phyloP scores from a whole-genome alignment of 1,140 invertebrate species.

The Cydia pomonella region DNA sequence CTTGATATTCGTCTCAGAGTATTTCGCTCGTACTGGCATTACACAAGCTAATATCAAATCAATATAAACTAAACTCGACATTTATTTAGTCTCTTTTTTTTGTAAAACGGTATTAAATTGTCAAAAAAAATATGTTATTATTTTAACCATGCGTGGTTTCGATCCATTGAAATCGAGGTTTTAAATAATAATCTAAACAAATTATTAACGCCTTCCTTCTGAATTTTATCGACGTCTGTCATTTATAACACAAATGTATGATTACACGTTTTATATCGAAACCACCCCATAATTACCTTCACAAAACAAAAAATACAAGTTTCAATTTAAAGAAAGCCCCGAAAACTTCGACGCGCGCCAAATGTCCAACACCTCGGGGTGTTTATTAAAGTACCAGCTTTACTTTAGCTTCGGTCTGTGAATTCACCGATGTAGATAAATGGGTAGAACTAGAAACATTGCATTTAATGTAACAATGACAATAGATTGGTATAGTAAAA shows the following conservation, averaged over 20 bases:
- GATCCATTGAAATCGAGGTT: neutral
- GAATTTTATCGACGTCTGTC: constrained; percentile 8
- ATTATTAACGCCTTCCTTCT: neutral
- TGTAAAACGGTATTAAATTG: too few relatives aligned
- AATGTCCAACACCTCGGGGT: constrained; percentile 58
- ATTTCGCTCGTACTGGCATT: too few relatives aligned
- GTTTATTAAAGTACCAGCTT: constrained; percentile 42
- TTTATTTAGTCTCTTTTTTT: too few relatives aligned
- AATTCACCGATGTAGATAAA: neutral
- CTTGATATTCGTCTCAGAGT: too few relatives aligned
- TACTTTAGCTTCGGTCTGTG: neutral
- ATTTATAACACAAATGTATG: constrained; percentile 26
- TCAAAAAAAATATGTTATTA: too few relatives aligned
- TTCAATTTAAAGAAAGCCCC: constrained; percentile 24
- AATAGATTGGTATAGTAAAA: neutral
- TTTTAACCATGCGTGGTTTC: neutral
- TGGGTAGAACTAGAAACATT: neutral
- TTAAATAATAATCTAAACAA: constrained; percentile 13
- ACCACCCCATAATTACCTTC: constrained; percentile 15
- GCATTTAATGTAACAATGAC: neutral
- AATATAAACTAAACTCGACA: too few relatives aligned
- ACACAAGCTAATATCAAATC: too few relatives aligned
- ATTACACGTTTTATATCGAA: constrained; percentile 13
- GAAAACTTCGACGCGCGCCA: constrained; percentile 46
- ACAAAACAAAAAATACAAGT: constrained; percentile 16